A percentile compares a stretch with the other conserved stretches of the same genome.
Evolutionary conservation across 2,797 vertebrate genomes (phyloP).

Genomic region (Amazonetta brasiliensis): DNA sequence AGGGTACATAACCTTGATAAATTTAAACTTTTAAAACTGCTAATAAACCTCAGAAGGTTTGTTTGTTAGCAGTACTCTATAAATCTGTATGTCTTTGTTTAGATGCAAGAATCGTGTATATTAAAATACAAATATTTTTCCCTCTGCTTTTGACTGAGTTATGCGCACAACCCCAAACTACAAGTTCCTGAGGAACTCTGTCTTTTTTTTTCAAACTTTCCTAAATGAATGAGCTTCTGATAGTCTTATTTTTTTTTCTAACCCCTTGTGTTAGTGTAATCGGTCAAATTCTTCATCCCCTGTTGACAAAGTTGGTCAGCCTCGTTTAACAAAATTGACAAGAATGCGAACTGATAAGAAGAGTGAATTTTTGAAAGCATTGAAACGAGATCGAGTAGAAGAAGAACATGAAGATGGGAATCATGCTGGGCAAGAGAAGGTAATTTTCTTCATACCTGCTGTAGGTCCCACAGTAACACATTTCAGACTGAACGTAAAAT

Average conservation of each 20-base stretch:
- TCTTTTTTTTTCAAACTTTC: not conserved
- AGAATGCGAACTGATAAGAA: constrained; percentile 82
- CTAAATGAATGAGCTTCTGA: not conserved
- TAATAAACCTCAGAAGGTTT: not conserved
- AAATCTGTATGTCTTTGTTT: not conserved
- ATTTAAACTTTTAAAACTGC: not conserved
- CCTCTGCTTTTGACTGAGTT: not conserved
- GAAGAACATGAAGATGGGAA: constrained; percentile 74
- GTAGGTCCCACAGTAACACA: not conserved
- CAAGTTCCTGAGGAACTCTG: not conserved
- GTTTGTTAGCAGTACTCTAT: not conserved
- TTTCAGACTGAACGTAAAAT: not conserved
- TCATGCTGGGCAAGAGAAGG: constrained; percentile 75
- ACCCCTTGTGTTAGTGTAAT: constrained; percentile 63
- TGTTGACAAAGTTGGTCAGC: constrained; percentile 81
- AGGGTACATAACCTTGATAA: not conserved
- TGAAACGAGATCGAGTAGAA: constrained; percentile 79
- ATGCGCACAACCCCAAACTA: not conserved
- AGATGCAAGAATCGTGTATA: not conserved
- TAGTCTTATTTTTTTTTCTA: not conserved
- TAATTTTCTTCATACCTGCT: not conserved
- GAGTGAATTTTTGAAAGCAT: constrained; percentile 82
- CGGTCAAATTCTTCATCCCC: constrained; percentile 82
- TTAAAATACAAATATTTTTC: not conserved
- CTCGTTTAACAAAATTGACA: constrained; percentile 81